These are phyloP conservation scores for Pseudobourletiella spinata DNA, from an alignment of 1,140 invertebrate genomes.

Conservation along the genomic window DNA sequence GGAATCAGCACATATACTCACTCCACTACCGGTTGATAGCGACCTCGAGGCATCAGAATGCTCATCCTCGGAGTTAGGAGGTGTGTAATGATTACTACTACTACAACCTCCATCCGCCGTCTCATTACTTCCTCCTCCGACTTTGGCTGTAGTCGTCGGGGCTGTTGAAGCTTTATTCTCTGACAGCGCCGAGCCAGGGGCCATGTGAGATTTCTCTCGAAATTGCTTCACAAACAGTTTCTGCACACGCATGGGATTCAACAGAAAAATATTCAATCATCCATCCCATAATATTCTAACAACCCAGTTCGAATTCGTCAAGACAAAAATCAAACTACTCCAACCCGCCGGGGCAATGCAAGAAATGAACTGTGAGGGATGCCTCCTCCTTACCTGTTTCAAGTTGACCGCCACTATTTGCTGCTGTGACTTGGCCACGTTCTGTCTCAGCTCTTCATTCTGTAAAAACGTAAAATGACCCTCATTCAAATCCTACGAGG, in stretches of 20 bases:
- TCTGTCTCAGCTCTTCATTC: not conserved
- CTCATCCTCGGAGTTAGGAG: not conserved
- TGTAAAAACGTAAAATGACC: no score
- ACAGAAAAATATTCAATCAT: no score
- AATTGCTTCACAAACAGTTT: not conserved
- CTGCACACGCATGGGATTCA: no score
- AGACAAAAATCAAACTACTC: no score
- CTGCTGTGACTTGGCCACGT: not conserved
- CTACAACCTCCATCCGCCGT: not conserved
- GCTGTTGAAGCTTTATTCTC: not conserved
- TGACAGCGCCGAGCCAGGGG: not conserved
- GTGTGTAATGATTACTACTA: not conserved
- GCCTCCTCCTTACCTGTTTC: not conserved
- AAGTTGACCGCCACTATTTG: not conserved
- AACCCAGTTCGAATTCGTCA: no score
- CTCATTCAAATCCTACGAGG: no score
- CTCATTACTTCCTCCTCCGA: not conserved
- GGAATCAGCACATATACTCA: no score
- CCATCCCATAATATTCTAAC: no score
- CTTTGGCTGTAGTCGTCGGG: not conserved
- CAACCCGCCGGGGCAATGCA: no score
- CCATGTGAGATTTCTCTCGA: not conserved
- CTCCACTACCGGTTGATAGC: not conserved
- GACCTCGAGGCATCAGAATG: not conserved
- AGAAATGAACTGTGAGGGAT: no score